Evolutionary conservation across 1,140 invertebrate species (phyloP), one percentile per base, ranked within the genome.

Genomic region (Bicyclus anynana): DNA sequence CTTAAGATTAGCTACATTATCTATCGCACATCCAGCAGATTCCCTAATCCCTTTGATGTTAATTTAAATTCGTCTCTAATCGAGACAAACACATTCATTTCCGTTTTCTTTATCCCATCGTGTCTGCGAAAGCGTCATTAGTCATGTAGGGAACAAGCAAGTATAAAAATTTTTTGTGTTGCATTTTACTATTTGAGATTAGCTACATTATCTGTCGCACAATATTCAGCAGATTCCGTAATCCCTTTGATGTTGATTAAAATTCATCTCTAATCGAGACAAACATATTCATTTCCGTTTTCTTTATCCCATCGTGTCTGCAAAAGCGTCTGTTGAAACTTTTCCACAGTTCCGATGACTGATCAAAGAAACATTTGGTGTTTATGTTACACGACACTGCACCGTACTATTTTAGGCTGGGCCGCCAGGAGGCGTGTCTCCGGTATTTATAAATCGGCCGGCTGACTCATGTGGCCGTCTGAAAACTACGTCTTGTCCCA

Each of bases 341-440:
- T 59, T 53, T 59, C 40, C 55, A 47, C 13, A 16, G 9, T 16
- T 33, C n/a, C 40, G 42, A 56, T 65, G 57, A 65, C 21, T 53
- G 57, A 64, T 64, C 56, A 59, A 59, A 64, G 59, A 58, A 55
- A 26, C 54, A 58, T 58, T 61, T 29, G 47, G 38, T 63, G 62
- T 70, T 68, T 68, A 74, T 74, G 79, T 78, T 80, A 82, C 74
- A 79, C 77, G 80, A 84, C 74, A 80, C 80, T 75, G 73, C 61
- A 62, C 48, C 69, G 69, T 56, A 73, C 76, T 84, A 84, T 84
- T 86, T 84, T 78, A 70, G 80, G 64, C 69, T 67, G 77, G 69
- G 69, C 69, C 69, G 76, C 79, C 76, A 78, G 80, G 74, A 86
- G 83, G 83, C 80, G 80, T 86, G 83, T 83, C 83, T 81, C 77